Base-by-base conservation (phyloP, 2,797 vertebrate genomes). In the Characodon lateralis region DNA sequence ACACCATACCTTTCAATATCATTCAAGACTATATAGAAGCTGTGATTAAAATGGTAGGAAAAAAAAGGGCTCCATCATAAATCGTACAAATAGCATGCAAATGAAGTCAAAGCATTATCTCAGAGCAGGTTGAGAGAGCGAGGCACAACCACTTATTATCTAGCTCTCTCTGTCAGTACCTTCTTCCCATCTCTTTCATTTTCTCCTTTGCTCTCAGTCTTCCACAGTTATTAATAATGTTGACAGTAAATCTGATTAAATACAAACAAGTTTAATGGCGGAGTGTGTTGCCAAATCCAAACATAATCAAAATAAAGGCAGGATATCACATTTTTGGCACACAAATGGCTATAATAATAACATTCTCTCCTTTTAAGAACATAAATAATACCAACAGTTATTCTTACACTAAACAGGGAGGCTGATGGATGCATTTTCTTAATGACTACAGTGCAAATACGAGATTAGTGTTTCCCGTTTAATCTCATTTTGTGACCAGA, bases 171-270 rank as follows among this genome's bases (percentile, higher is more conserved):
- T 82, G 88, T 93, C 93, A 92, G 88, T 87, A 89, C 84, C 89
- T 87, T 79, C 78, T 61, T 74, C 80, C 81, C 66, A 68, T 81
- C 61, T 80, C 79, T 82, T 84, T 81, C 80, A 82, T 85, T 86
- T 90, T 87, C 85, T 84, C 74, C 74, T 89, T 85, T 84, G 84
- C 46, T 82, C 85, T 79, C 87, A 59, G 80, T 87, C 88, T 85
- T 85, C 80, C 86, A 86, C 86, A 87, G 86, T 73, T 91, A 92
- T 93, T 94, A 93, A 93, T 93, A 93, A 88, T 77, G 87, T 76
- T 91, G 91, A 86, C 89, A 89, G 79, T 83, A 85, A 89, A 92
- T 92, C 88, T 90, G 91, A 94, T 93, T 89, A 93, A 89, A 89
- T 71, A 89, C 69, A 89, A 88, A 84, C 83, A 86, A 71, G 83